phyloP scores from a whole-genome alignment of 2,888 invertebrate genomes.

The Lepetodrilus schrolli region DNA sequence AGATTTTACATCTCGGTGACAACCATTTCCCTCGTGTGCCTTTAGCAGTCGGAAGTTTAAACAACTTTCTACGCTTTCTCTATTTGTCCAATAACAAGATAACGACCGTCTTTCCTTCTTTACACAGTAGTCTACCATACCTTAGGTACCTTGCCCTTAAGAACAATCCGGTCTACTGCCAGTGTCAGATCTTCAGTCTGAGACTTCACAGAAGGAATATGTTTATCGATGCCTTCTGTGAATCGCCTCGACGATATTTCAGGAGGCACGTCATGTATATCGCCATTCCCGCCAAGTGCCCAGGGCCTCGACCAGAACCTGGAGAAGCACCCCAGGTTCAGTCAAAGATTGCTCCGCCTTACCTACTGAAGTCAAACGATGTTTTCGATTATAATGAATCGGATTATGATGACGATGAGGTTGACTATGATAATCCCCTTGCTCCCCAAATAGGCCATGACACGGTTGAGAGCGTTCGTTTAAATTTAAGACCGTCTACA shows the following conservation, averaged over 20 bases:
- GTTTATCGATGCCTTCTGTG: constrained; percentile 32
- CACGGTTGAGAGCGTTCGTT: too few relatives aligned
- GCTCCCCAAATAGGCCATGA: too few relatives aligned
- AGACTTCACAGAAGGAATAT: constrained; percentile 20
- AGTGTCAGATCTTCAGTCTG: constrained; percentile 32
- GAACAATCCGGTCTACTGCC: constrained; percentile 38
- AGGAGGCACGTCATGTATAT: constrained; percentile 1
- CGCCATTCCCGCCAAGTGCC: neutral
- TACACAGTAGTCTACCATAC: constrained; percentile 29
- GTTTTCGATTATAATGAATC: too few relatives aligned
- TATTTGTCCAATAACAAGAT: neutral
- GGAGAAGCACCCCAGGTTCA: neutral
- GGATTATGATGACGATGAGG: too few relatives aligned
- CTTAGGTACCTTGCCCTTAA: constrained; percentile 30
- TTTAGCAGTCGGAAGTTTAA: constrained; percentile 1
- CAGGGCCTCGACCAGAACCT: neutral
- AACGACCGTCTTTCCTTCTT: constrained; percentile 23
- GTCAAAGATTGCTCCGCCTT: too few relatives aligned
- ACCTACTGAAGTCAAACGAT: too few relatives aligned
- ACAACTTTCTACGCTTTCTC: neutral
- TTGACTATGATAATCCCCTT: too few relatives aligned
- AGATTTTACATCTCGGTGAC: constrained; percentile 28
- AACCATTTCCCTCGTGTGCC: constrained; percentile 36
- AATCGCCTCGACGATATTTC: constrained; percentile 24
- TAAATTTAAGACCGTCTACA: too few relatives aligned